Evolutionary conservation across 2,113 vertebrate species (phyloP).

Genomic region (Lamprotornis superbus): DNA sequence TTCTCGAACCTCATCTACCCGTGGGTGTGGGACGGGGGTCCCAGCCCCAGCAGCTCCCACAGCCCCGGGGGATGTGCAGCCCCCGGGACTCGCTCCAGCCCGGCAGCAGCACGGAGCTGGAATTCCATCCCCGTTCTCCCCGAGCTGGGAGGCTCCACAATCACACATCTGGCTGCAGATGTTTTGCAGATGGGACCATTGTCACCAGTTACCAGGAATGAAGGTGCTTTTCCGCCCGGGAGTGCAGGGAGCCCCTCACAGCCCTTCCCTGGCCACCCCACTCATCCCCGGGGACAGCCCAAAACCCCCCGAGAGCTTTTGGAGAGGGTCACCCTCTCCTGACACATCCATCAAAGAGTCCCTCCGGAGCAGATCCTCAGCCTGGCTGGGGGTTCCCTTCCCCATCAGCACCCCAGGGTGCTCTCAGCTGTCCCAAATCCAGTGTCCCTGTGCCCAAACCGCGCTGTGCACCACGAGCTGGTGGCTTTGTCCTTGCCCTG

Average conservation of each 20-base stretch:
- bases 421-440: not conserved
- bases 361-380: rapidly evolving
- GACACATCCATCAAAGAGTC: not conserved
- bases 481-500: not conserved
- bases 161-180: not conserved
- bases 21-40: rapidly evolving
- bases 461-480: rapidly evolving
- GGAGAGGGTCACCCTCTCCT: not conserved
- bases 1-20: not conserved
- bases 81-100: rapidly evolving
- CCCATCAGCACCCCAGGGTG: not conserved
- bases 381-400: not conserved
- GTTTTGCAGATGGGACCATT: not conserved
- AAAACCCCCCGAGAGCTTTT: not conserved
- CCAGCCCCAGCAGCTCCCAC: not conserved
- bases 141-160: rapidly evolving
- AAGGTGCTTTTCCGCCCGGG: rapidly evolving
- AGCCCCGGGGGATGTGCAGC: rapidly evolving
- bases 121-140: rapidly evolving
- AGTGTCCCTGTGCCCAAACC: not conserved
- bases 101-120: rapidly evolving
- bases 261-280: rapidly evolving
- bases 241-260: not conserved
- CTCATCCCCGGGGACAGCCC: rapidly evolving
- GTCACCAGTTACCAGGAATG: not conserved